Conservation (phyloP, 2,113 vertebrate genomes). For the Pungitius pungitius region DNA sequence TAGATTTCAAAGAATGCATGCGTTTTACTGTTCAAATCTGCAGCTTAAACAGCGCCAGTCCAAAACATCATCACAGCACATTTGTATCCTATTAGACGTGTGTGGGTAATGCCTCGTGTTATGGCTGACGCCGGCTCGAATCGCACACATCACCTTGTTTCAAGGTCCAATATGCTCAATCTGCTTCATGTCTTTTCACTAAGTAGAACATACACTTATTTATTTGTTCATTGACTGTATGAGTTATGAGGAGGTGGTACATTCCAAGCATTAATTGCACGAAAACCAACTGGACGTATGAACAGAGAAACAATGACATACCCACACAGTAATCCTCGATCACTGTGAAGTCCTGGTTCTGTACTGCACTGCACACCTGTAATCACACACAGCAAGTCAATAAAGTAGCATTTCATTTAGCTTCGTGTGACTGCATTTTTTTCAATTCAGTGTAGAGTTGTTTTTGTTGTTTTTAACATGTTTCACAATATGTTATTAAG, state of each 20-base stretch:
- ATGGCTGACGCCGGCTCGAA: background rate
- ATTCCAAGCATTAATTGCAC: too few species aligned
- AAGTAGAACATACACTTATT: background rate
- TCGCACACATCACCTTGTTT: background rate
- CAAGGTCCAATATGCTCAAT: background rate
- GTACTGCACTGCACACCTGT: constrained; percentile 93
- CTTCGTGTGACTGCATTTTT: too few species aligned
- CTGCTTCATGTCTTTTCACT: background rate
- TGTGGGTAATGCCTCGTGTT: background rate
- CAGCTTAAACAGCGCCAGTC: too few species aligned
- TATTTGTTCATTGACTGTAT: too few species aligned
- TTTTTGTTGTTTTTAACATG: too few species aligned
- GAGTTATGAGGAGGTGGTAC: too few species aligned
- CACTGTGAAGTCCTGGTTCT: constrained; percentile 97
- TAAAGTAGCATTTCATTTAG: too few species aligned
- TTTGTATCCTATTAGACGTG: background rate
- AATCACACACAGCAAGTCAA: constrained; percentile 3
- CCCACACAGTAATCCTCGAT: constrained; percentile 94
- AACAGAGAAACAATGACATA: constrained; percentile 40
- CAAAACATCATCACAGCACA: background rate
- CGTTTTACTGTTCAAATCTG: background rate
- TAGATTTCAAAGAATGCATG: too few species aligned
- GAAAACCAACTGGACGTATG: background rate
- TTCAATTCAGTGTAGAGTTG: too few species aligned
- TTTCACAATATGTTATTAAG: background rate